These are phyloP conservation scores for Alentia gelatinosa DNA, from an alignment of 2,888 invertebrate species.

Conservation along the genomic window DNA sequence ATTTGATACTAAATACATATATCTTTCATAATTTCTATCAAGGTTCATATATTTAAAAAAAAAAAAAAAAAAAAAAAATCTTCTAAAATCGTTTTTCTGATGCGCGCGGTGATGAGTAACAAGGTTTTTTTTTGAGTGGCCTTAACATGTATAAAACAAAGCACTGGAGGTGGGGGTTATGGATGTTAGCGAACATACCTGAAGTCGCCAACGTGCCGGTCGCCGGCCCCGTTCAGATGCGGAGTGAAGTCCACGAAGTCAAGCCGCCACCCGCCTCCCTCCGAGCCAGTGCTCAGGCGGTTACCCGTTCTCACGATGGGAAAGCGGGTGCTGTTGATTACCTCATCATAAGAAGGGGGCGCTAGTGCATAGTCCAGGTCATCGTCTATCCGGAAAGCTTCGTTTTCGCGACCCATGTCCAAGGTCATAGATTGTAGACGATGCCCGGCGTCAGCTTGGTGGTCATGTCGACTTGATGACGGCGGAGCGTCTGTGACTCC, in stretches of 20 bases:
- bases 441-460: not conserved
- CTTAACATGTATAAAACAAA: no score
- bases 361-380: constrained; percentile 63
- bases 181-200: not conserved
- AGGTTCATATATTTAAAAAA: no score
- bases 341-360: constrained; percentile 58
- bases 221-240: constrained; percentile 28
- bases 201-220: constrained; percentile 46
- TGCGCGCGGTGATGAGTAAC: no score
- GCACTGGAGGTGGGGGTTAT: no score
- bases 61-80: no score
- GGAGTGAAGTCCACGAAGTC: constrained; percentile 58
- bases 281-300: not conserved
- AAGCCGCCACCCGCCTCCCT: constrained; percentile 5
- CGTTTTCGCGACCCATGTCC: not conserved
- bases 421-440: not conserved
- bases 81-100: no score
- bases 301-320: constrained; percentile 50
- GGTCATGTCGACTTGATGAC: not conserved
- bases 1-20: no score
- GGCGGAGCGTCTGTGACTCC: not conserved
- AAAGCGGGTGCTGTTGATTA: constrained; percentile 56
- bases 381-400: constrained; percentile 82
- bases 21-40: no score
- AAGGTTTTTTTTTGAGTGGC: no score